Percentiles rank a stretch among this genome's conserved stretches.
Evolutionary conservation across 2,888 invertebrate species (phyloP).

Genomic region (Macaria liturata): DNA sequence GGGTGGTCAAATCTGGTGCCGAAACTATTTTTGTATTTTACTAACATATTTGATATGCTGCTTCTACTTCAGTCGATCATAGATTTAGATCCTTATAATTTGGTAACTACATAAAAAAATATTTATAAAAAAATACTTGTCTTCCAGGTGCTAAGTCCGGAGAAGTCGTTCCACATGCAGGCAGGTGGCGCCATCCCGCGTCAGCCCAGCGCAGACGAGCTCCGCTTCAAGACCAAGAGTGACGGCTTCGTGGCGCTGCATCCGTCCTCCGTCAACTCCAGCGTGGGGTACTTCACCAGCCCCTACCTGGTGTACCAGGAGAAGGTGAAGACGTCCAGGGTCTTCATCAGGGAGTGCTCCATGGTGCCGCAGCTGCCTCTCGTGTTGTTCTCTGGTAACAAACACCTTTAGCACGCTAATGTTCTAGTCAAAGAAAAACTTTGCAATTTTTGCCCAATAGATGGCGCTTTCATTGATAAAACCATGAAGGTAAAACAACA

Average conservation of each 20-base stretch:
- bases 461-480: too few species aligned
- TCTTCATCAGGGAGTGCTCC: slow-evolving; percentile 91
- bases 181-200: slow-evolving; percentile 89
- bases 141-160: slow-evolving; percentile 86
- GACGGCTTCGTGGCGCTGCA: slow-evolving; percentile 90
- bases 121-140: neutral
- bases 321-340: slow-evolving; percentile 90
- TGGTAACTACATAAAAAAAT: too few species aligned
- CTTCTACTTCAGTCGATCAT: too few species aligned
- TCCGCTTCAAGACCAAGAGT: slow-evolving; percentile 88
- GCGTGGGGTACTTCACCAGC: slow-evolving; percentile 85
- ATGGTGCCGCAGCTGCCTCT: slow-evolving; percentile 90
- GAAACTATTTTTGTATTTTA: too few species aligned
- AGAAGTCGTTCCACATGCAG: slow-evolving; percentile 89
- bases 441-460: too few species aligned
- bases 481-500: too few species aligned
- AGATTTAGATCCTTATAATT: too few species aligned
- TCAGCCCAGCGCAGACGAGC: slow-evolving; percentile 87
- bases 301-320: slow-evolving; percentile 93
- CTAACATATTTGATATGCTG: too few species aligned
- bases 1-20: too few species aligned
- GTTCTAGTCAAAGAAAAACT: too few species aligned
- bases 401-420: too few species aligned
- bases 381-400: slow-evolving; percentile 84
- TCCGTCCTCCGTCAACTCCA: slow-evolving; percentile 90